Evolutionary conservation across 2,888 invertebrate genomes (phyloP).

Genomic region (Lasioglossum marginatum): DNA sequence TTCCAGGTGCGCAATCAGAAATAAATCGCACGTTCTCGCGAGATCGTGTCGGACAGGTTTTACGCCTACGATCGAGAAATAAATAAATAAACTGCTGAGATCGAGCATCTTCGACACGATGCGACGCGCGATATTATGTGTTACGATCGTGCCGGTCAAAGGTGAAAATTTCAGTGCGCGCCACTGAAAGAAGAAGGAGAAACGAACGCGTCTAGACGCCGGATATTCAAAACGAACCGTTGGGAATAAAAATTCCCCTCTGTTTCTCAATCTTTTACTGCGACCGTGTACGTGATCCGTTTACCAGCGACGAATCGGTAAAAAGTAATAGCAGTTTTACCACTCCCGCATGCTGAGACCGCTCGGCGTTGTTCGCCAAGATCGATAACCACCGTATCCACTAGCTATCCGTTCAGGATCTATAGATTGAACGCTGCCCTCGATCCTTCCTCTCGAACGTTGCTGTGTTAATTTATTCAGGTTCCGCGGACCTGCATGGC

Average conservation of each 20-base stretch:
- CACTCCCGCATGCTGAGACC: slow-evolving; percentile 23
- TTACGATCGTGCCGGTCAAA: not conserved
- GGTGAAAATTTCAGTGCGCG: not conserved
- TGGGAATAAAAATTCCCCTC: slow-evolving; percentile 42
- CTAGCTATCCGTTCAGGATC: not conserved
- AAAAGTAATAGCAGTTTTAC: slow-evolving; percentile 51
- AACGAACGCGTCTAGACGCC: slow-evolving; percentile 1
- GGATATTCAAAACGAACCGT: slow-evolving; percentile 41
- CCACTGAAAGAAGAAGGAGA: not conserved
- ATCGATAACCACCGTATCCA: not conserved
- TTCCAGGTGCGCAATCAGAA: not conserved
- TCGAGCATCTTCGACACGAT: not conserved
- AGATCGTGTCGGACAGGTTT: not conserved
- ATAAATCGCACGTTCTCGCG: not conserved
- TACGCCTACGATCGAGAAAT: not conserved
- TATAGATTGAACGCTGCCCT: not conserved
- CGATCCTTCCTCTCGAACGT: slow-evolving; percentile 7
- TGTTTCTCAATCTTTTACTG: slow-evolving; percentile 51
- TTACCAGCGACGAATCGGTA: slow-evolving; percentile 35
- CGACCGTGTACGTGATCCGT: slow-evolving; percentile 49
- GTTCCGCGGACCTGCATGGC: not conserved
- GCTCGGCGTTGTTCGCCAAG: not conserved
- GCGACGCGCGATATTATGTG: not conserved
- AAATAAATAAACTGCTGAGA: not conserved
- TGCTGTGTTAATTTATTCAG: slow-evolving; percentile 1